Evolutionary conservation across 2,797 vertebrate genomes (phyloP).

Genomic region (Miichthys miiuy): DNA sequence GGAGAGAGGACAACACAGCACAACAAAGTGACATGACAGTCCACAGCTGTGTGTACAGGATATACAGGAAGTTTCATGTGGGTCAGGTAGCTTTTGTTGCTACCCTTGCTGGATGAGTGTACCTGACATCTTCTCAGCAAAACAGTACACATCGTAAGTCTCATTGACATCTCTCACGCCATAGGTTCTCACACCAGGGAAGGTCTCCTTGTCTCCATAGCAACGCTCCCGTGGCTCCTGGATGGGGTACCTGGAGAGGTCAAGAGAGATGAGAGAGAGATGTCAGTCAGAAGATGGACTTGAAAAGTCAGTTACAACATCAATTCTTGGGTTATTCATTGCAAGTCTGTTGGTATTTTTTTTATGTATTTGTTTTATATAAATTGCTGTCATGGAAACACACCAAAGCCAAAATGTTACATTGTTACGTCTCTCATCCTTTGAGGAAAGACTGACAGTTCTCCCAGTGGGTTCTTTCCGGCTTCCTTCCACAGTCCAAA

Average conservation of each 20-base stretch:
- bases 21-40: constrained; percentile 1
- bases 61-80: neutral
- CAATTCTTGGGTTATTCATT: neutral
- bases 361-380: neutral
- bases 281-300: constrained; percentile 1
- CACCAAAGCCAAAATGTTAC: neutral
- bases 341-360: neutral
- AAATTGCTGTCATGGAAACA: neutral
- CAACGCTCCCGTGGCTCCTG: constrained; percentile 93
- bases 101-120: constrained; percentile 28
- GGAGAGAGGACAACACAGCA: constrained; percentile 37
- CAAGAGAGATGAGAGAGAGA: neutral
- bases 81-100: neutral
- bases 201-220: constrained; percentile 95
- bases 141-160: constrained; percentile 98
- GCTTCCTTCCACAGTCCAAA: too few relatives aligned
- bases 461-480: too few relatives aligned
- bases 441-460: too few relatives aligned
- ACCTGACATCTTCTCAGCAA: constrained; percentile 97
- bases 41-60: neutral
- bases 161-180: constrained; percentile 94
- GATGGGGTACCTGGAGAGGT: constrained; percentile 92
- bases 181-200: constrained; percentile 97
- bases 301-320: neutral
- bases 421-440: too few relatives aligned